Conservation (phyloP, 2,113 vertebrate species). For the Macheiramphus alcinus region DNA sequence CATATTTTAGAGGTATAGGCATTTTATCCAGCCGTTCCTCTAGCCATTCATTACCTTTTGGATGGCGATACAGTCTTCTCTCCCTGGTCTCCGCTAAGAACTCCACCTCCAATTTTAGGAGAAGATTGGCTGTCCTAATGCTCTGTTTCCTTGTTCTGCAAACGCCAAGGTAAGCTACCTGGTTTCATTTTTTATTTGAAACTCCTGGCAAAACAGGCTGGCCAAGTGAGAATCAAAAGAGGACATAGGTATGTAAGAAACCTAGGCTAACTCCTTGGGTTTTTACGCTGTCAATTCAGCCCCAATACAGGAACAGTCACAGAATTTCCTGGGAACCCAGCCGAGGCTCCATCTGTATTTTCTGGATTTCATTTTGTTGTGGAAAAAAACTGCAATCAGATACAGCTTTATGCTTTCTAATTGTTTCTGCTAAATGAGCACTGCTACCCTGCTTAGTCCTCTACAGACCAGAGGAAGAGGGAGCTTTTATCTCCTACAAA, state of each 20-base stretch:
- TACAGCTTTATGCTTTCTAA: neutral
- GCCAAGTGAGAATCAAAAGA: neutral
- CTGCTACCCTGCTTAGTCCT: neutral
- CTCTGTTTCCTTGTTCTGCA: neutral
- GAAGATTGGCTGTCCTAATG: neutral
- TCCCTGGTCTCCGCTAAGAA: neutral
- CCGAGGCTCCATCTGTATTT: constrained; percentile 22
- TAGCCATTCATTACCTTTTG: neutral
- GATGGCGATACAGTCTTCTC: neutral
- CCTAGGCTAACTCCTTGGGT: neutral
- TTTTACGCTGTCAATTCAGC: neutral
- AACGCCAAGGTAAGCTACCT: neutral
- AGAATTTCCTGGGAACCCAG: constrained; percentile 25
- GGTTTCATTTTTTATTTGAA: neutral
- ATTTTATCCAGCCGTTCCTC: neutral
- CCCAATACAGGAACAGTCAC: neutral
- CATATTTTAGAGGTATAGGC: neutral
- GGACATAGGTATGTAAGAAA: neutral
- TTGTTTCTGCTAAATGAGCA: neutral
- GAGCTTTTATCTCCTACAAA: neutral
- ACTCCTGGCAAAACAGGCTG: neutral
- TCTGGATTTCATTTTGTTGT: neutral
- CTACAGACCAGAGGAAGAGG: neutral
- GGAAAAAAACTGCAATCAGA: constrained; percentile 1
- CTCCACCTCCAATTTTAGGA: neutral